These are phyloP conservation scores for Lycaena phlaeas DNA, from an alignment of 2,888 invertebrate genomes.

Conservation along the genomic window DNA sequence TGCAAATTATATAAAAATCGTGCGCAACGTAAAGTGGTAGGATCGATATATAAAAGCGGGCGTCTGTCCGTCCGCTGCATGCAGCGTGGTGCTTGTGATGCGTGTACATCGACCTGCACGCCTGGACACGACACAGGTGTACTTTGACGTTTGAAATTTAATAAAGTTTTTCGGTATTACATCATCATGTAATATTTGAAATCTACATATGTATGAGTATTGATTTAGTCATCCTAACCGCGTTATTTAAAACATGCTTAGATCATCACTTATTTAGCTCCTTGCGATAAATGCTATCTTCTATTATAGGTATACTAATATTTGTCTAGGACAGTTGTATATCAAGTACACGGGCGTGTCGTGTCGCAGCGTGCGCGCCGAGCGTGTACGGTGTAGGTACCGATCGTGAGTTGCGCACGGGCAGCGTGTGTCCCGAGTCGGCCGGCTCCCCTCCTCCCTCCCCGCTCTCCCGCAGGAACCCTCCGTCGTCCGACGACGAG, in stretches of 20 bases:
- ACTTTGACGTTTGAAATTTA: background rate
- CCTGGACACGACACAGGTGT: background rate
- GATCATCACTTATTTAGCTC: too few species aligned
- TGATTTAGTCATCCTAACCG: too few species aligned
- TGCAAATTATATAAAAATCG: conserved; percentile 53
- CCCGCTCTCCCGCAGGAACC: conserved; percentile 55
- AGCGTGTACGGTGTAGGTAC: conserved; percentile 39
- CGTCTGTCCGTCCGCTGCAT: conserved; percentile 22
- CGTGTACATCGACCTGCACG: background rate
- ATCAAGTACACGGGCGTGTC: background rate
- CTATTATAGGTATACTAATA: too few species aligned
- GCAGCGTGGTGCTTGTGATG: conserved; percentile 15
- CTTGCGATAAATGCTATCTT: too few species aligned
- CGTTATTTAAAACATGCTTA: too few species aligned
- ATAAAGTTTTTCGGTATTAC: background rate
- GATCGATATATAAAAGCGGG: conserved; percentile 12
- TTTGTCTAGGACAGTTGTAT: too few species aligned
- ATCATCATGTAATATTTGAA: too few species aligned
- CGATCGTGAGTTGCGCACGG: conserved; percentile 69
- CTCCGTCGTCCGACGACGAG: conserved; percentile 70
- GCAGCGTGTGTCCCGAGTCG: conserved; percentile 66
- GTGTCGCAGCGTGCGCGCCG: conserved; percentile 29
- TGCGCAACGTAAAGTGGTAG: conserved; percentile 45
- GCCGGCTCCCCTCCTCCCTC: conserved; percentile 44
- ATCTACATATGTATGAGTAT: too few species aligned